These are phyloP conservation scores for Onychostoma macrolepis DNA, from an alignment of 2,113 vertebrate genomes.

Conservation along the genomic window DNA sequence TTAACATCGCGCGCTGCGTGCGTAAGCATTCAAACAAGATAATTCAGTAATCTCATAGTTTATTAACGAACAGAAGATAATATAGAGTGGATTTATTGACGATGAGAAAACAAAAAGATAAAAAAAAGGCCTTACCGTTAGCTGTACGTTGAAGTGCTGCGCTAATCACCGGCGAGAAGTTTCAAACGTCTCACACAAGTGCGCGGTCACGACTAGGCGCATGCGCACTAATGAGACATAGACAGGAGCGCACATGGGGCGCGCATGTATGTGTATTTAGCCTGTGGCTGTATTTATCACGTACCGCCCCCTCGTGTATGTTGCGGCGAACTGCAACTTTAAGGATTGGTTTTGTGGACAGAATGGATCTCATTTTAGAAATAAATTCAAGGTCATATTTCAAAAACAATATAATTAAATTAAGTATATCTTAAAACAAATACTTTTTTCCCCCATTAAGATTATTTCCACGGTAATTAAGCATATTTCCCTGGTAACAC, in stretches of 20 bases:
- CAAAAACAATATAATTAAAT: background rate
- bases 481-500: too few relatives aligned
- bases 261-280: too few relatives aligned
- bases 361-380: too few relatives aligned
- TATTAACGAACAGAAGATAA: background rate
- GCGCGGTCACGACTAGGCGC: slow-evolving; percentile 55
- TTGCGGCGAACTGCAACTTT: background rate
- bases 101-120: background rate
- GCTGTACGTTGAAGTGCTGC: background rate
- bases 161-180: slow-evolving; percentile 40
- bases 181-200: slow-evolving; percentile 60
- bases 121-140: slow-evolving; percentile 6
- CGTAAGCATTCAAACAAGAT: background rate
- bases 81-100: background rate
- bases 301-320: background rate
- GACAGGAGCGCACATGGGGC: background rate
- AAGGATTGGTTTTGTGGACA: too few relatives aligned
- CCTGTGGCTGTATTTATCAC: background rate
- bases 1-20: background rate
- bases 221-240: slow-evolving; percentile 41
- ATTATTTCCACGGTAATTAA: background rate
- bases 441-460: background rate
- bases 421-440: background rate
- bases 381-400: too few relatives aligned
- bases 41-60: background rate